These are phyloP conservation scores for Drosophila lacicola DNA, from an alignment of 2,888 invertebrate genomes.

Conservation along the genomic window DNA sequence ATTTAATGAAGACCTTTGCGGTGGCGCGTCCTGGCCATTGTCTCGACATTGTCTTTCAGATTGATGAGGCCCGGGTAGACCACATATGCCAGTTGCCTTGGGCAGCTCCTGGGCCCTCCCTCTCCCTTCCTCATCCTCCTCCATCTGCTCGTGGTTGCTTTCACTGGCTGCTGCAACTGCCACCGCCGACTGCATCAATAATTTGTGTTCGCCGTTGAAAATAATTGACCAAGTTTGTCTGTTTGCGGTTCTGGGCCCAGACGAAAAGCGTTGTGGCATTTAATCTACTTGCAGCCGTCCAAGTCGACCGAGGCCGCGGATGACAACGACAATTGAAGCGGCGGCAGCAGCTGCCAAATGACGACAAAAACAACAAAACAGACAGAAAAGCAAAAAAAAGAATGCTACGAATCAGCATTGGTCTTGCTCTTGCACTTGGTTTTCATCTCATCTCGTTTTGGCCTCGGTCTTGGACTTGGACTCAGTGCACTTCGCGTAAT, in stretches of 20 bases:
- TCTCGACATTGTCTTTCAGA: slow-evolving; percentile 64
- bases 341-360: slow-evolving; percentile 64
- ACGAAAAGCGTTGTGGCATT: slow-evolving; percentile 69
- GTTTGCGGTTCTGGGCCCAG: slow-evolving; percentile 67
- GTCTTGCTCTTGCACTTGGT: slow-evolving; percentile 11
- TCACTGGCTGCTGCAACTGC: slow-evolving; percentile 31
- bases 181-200: slow-evolving; percentile 71
- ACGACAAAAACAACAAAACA: slow-evolving; percentile 50
- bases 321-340: slow-evolving; percentile 55
- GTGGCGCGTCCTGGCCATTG: slow-evolving; percentile 70
- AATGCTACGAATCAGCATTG: slow-evolving; percentile 30
- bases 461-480: slow-evolving; percentile 20
- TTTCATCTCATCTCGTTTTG: slow-evolving; percentile 10
- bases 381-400: slow-evolving; percentile 14
- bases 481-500: slow-evolving; percentile 71
- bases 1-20: slow-evolving; percentile 82
- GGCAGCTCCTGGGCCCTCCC: slow-evolving; percentile 15
- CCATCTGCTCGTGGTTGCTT: slow-evolving; percentile 31
- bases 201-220: slow-evolving; percentile 81
- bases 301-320: slow-evolving; percentile 20
- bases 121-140: background rate
- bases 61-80: slow-evolving; percentile 68
- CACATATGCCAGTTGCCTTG: slow-evolving; percentile 41
- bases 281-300: slow-evolving; percentile 72
- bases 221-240: slow-evolving; percentile 82